A percentile compares a stretch with the other conserved stretches of the same genome.
phyloP scores from a whole-genome alignment of 2,797 vertebrate species.

The Adelosebastes latens region DNA sequence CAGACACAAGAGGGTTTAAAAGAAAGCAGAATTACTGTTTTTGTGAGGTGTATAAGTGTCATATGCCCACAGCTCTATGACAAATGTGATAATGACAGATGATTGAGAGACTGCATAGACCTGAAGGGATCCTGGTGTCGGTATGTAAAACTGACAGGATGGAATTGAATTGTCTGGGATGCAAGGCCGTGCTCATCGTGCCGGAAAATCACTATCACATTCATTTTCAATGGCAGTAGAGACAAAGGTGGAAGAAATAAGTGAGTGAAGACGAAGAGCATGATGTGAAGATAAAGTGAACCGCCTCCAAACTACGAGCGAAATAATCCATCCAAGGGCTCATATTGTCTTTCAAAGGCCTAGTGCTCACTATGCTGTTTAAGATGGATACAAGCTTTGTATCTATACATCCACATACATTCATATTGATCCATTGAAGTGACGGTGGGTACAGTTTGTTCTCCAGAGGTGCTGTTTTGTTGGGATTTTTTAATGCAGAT shows the following conservation, averaged over 20 bases:
- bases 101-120: neutral
- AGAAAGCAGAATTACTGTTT: neutral
- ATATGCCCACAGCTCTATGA: neutral
- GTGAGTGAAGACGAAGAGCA: neutral
- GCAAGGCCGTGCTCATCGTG: neutral
- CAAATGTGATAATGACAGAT: conserved; percentile 22
- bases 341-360: neutral
- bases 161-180: neutral
- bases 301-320: neutral
- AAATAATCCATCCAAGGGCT: neutral
- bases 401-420: neutral
- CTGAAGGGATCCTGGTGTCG: neutral
- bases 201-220: neutral
- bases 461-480: neutral
- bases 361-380: neutral
- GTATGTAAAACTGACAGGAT: neutral
- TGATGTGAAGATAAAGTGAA: neutral
- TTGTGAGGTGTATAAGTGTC: neutral
- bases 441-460: neutral
- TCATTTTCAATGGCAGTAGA: neutral
- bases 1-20: neutral
- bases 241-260: neutral
- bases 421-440: neutral
- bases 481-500: neutral
- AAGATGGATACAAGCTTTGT: neutral